These are phyloP conservation scores for Brevimyrus niger DNA, from an alignment of 2,113 vertebrate species.

Conservation along the genomic window DNA sequence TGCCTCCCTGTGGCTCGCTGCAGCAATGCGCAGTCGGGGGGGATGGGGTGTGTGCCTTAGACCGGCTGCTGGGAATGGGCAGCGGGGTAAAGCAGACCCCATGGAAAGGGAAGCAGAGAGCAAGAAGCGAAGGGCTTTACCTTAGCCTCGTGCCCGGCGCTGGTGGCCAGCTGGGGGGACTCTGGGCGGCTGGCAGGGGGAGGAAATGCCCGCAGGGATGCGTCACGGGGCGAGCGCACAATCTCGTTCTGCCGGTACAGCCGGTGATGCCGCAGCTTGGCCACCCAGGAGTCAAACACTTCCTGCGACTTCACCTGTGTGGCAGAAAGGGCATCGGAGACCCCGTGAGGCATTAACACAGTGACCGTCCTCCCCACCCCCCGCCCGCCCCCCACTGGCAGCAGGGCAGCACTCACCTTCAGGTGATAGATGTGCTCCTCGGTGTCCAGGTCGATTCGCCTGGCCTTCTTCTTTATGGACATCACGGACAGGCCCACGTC, in stretches of 20 bases:
- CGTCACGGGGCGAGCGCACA: conserved; percentile 87
- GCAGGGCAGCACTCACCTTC: conserved; percentile 64
- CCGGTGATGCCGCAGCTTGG: conserved; percentile 86
- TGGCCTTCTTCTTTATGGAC: conserved; percentile 96
- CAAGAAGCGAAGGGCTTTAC: conserved; percentile 42
- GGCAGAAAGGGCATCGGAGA: background rate
- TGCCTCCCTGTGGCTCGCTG: background rate
- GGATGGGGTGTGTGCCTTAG: background rate
- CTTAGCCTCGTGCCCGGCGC: conserved; percentile 72
- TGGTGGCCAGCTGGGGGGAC: conserved; percentile 76
- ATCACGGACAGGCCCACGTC: conserved; percentile 96
- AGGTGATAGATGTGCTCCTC: conserved; percentile 98
- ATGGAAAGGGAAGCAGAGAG: background rate
- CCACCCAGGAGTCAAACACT: conserved; percentile 93
- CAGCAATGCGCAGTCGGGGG: background rate
- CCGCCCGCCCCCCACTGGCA: no score
- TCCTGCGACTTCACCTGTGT: conserved; percentile 92
- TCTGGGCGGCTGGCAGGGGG: conserved; percentile 64
- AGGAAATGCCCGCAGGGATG: conserved; percentile 84
- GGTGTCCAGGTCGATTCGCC: conserved; percentile 93
- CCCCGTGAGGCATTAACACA: background rate
- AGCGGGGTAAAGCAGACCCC: background rate
- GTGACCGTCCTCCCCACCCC: no score
- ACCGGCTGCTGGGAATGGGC: background rate
- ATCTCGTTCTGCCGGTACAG: conserved; percentile 97